These are phyloP conservation scores for Gymnarchus niloticus DNA, from an alignment of 2,113 vertebrate genomes.

Conservation along the genomic window DNA sequence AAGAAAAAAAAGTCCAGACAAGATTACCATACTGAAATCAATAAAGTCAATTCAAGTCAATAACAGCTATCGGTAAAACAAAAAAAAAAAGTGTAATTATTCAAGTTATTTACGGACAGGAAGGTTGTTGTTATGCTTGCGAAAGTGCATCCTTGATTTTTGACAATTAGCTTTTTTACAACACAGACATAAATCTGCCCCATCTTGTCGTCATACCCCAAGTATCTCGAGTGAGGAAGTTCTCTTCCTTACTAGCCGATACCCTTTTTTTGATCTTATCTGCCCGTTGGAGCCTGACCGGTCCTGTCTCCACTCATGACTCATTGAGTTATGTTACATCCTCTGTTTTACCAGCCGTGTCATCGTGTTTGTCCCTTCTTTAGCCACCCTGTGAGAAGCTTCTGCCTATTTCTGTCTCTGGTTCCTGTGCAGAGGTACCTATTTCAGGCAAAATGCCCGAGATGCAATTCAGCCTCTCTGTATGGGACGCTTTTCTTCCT, in stretches of 20 bases:
- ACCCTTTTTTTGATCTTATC: background rate
- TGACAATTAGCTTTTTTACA: background rate
- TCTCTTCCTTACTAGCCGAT: background rate
- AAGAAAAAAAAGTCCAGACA: background rate
- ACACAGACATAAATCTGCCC: background rate
- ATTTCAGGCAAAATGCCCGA: conserved; percentile 1
- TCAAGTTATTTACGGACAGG: background rate
- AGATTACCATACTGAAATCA: background rate
- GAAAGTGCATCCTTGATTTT: background rate
- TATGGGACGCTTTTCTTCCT: background rate
- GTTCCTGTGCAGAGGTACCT: conserved; percentile 6
- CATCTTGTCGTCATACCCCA: background rate
- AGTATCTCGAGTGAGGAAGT: background rate
- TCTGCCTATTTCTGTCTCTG: background rate
- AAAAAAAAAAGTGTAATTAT: background rate
- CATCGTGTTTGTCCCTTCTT: background rate
- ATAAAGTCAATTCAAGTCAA: background rate
- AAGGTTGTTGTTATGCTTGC: background rate
- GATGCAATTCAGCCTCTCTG: background rate
- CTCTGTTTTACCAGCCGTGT: background rate
- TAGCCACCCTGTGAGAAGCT: conserved; percentile 2
- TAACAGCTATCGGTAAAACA: background rate
- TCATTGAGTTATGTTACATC: conserved; percentile 11
- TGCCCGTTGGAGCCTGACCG: background rate
- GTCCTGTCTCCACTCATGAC: conserved; percentile 2